A percentile compares a stretch with the other conserved stretches of the same genome.
These are phyloP conservation scores for Biston betularia DNA, from an alignment of 2,888 invertebrate species.

Conservation along the genomic window DNA sequence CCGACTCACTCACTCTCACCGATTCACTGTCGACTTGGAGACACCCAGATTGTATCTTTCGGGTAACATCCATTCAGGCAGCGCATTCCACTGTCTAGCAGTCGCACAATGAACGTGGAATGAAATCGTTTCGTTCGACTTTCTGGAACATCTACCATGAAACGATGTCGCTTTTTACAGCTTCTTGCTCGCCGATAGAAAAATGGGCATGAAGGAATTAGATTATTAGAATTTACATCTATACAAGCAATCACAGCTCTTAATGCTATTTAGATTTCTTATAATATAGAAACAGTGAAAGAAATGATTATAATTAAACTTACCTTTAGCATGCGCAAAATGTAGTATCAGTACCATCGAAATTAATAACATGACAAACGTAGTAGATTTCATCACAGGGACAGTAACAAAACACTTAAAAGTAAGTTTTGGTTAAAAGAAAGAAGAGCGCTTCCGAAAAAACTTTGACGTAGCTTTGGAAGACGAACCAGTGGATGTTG, in stretches of 20 bases:
- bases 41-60: too few relatives aligned
- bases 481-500: conserved; percentile 28
- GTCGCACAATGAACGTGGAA: too few relatives aligned
- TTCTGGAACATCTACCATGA: too few relatives aligned
- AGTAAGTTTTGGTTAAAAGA: conserved; percentile 1
- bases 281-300: conserved; percentile 18
- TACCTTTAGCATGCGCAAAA: conserved; percentile 60
- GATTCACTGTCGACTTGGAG: too few relatives aligned
- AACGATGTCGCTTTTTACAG: too few relatives aligned
- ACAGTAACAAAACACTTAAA: conserved; percentile 8
- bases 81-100: too few relatives aligned
- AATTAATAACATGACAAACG: conserved; percentile 50
- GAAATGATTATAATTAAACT: conserved; percentile 39
- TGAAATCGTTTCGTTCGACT: too few relatives aligned
- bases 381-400: conserved; percentile 35
- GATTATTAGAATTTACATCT: neutral
- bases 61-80: too few relatives aligned
- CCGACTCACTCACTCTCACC: too few relatives aligned
- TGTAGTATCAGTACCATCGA: conserved; percentile 48
- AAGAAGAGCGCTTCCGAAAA: conserved; percentile 32
- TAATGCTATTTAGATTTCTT: conserved; percentile 15
- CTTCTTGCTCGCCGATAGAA: too few relatives aligned
- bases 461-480: conserved; percentile 29
- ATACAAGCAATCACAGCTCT: conserved; percentile 19
- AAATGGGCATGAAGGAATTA: too few relatives aligned